Base-by-base conservation (phyloP, 2,888 invertebrate genomes). In the Perizoma affinitatum region DNA sequence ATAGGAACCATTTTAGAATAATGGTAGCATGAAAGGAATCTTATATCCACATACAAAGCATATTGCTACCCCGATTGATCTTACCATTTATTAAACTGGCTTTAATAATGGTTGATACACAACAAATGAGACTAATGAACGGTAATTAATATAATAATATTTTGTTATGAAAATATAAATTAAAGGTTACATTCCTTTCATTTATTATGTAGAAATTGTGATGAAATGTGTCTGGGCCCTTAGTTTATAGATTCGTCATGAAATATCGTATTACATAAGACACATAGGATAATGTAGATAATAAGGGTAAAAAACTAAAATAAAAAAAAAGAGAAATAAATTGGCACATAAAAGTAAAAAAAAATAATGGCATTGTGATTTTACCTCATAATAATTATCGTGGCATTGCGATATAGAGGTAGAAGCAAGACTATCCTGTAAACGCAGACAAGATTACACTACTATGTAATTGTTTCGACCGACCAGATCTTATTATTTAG, bases 141-240 rank as follows among this genome's bases (percentile, higher is more conserved):
- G 78, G 75, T 77, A 79, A 80, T 75, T 79, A 72, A 74, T 76
- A 80, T 73, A 73, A 68, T 77, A 78, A 83, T 88, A 89, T 91
- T 91, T 90, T 91, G 87, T 86, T 85, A 85, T 83, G 86, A 88
- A 88, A 77, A 80, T 91, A 86, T 92, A 91, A 92, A 92, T 89
- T 91, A 91, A 86, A 90, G 92, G 92, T 92, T 88, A 92, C 92
- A 92, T 92, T 92, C 91, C 91, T 90, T 91, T 91, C 92, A 90
- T 89, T 81, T 74, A 71, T 69, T 78, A 82, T 85, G 87, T 90
- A 87, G 84, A 87, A 90, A 87, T 87, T 84, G 86, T 84, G 86
- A 84, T 86, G 88, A 87, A 22, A 90, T 88, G 91, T 88, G 91
- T 91, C 87, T 92, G 92, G 87, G 89, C 92, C 92, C 88, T 92